Conservation (phyloP, 2,888 invertebrate species). For the Idaea straminata region DNA sequence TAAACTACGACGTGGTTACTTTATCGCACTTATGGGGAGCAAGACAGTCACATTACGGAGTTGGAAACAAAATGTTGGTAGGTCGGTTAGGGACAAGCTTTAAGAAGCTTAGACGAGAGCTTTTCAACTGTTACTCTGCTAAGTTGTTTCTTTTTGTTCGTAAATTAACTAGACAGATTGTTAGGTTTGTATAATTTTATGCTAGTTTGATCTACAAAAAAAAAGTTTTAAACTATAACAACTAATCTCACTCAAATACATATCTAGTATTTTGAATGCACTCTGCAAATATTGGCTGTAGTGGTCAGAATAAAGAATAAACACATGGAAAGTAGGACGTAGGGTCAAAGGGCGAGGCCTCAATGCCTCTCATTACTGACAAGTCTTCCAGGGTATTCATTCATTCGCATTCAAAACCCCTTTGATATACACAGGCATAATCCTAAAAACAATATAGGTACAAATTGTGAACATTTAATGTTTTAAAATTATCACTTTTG, state of each 20-base stretch:
- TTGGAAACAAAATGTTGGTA: neutral
- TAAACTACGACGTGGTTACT: neutral
- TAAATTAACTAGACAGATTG: neutral
- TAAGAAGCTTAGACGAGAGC: neutral
- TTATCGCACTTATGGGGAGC: neutral
- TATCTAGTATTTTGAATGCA: too few species aligned
- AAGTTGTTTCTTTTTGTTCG: conserved; percentile 3
- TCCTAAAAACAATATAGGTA: too few species aligned
- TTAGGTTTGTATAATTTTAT: neutral
- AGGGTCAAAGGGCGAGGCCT: conserved; percentile 27
- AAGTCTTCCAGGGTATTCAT: conserved; percentile 20
- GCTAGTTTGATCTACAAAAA: too few species aligned
- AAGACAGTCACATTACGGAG: neutral
- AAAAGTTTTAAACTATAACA: too few species aligned
- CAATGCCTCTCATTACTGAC: conserved; percentile 39
- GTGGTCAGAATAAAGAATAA: conserved; percentile 32
- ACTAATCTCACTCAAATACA: too few species aligned
- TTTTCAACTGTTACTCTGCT: neutral
- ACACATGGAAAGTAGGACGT: conserved; percentile 38
- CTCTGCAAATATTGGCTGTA: neutral
- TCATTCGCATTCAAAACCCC: conserved; percentile 28
- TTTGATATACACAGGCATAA: too few species aligned
- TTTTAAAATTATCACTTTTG: too few species aligned
- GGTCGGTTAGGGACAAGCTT: neutral
- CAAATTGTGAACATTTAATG: too few species aligned